Conservation (phyloP, 2,797 vertebrate genomes). For the Scolopax bukidnonensis region DNA sequence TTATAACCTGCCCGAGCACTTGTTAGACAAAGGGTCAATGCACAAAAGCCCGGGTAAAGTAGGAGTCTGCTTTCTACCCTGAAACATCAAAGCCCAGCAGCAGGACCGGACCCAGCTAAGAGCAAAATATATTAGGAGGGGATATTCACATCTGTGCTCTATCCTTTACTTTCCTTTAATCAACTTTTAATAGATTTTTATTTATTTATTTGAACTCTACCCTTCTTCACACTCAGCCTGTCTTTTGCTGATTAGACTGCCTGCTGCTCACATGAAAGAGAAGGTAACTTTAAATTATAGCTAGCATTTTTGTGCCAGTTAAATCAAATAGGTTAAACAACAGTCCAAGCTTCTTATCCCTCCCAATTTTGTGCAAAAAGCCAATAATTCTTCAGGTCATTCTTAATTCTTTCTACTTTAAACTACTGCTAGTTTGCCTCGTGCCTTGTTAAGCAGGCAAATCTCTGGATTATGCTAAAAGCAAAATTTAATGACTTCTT, state of each 20-base stretch:
- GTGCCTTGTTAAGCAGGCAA: neutral
- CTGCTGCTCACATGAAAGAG: neutral
- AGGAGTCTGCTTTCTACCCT: neutral
- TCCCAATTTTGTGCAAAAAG: neutral
- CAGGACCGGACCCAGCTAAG: neutral
- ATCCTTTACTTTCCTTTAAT: neutral
- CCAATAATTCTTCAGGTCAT: neutral
- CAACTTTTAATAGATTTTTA: neutral
- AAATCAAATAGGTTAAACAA: neutral
- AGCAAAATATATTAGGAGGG: neutral
- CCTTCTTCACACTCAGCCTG: neutral
- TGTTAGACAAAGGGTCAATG: neutral
- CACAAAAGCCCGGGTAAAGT: neutral
- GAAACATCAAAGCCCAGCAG: neutral
- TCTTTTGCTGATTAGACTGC: neutral
- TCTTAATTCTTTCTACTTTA: neutral
- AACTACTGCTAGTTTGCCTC: neutral
- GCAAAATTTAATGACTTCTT: neutral
- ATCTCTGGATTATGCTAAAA: neutral
- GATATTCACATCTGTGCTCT: neutral
- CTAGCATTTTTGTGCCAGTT: neutral
- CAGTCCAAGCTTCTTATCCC: neutral
- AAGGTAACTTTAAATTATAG: neutral
- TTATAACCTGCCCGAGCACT: neutral
- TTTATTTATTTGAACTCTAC: neutral